Evolutionary conservation across 2,797 vertebrate genomes (phyloP), one percentile per base, ranked within the genome.

Genomic region (Channallabes apus): DNA sequence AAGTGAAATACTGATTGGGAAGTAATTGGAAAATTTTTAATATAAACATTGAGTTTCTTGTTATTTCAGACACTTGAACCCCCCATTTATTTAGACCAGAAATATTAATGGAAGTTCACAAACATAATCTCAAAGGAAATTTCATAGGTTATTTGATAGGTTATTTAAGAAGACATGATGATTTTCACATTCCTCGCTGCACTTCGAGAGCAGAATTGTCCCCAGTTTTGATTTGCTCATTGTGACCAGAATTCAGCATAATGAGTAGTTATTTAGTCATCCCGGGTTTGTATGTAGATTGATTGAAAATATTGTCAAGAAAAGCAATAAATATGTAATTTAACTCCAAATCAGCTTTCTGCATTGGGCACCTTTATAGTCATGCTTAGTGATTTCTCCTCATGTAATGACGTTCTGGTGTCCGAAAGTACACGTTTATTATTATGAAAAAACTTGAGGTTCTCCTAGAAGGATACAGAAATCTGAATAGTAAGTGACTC

Each of bases 1-100:
- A 77, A 86, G 71, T 71, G 38, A 68, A 82, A 41, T 24, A 71
- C 14, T 82, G 27, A 78, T 64, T 82, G 32, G 32, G 72, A 69
- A 35, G 62, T 46, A 69, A 82, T 56, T 22, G 62, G 72, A 78
- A 86, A 38, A 62, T 67, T 69, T 59, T 58, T 22, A 46, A 27
- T 79, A 18, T 27, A 62, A 54, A 1, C 2, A n/a, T 46, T 8
- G 22, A 0, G 14, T 0, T 15, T 64, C 77, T 79, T 79, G 77
- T 27, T 64, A 64, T 46, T 62, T 46, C 35, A 38, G 56, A 4
- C 41, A 12, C 59, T 61, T 15, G 54, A 35, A 59, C 56, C 56
- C 29, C 41, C 2, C 22, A 41, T 79, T 67, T 18, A 67, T 80
- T 80, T 51, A 22, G 20, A 29, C 35, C 17, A 29, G 38, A 51